Evolutionary conservation across 1,140 invertebrate species (phyloP).

Genomic region (Drosophila sturtevanti): DNA sequence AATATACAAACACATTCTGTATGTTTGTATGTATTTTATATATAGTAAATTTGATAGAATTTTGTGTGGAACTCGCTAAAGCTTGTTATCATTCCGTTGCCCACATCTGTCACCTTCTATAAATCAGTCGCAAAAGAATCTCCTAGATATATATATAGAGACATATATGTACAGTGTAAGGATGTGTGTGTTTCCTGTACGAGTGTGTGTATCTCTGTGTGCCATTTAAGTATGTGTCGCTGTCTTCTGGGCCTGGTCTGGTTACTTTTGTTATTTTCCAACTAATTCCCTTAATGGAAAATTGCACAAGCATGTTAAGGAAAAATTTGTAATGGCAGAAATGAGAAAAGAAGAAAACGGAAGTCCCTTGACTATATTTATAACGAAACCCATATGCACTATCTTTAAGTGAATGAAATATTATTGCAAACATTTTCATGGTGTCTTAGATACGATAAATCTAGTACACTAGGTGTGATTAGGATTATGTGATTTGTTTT

Average conservation of each 20-base stretch:
- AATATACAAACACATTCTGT: background rate
- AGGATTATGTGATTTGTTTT: too few relatives aligned
- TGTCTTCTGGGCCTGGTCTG: constrained; percentile 21
- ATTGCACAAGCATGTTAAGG: constrained; percentile 62
- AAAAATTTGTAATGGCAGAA: constrained; percentile 30
- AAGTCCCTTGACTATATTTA: background rate
- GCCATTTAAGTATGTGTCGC: constrained; percentile 32
- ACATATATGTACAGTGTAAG: background rate
- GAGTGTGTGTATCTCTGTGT: constrained; percentile 39
- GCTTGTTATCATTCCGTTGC: constrained; percentile 75
- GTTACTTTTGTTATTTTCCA: constrained; percentile 54
- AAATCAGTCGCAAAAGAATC: constrained; percentile 63
- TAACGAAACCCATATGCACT: constrained; percentile 4
- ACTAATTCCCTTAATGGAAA: constrained; percentile 80
- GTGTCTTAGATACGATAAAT: too few relatives aligned
- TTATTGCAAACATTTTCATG: too few relatives aligned
- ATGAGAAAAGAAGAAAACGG: background rate
- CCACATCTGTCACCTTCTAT: constrained; percentile 81
- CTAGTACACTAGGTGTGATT: too few relatives aligned
- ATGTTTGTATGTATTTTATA: background rate
- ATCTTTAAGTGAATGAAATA: background rate
- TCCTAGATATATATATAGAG: background rate
- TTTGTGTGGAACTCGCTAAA: constrained; percentile 43
- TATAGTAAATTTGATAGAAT: constrained; percentile 40
- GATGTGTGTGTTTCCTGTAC: constrained; percentile 13